Conservation (phyloP, 2,797 vertebrate genomes). For the Acanthurus tractus region DNA sequence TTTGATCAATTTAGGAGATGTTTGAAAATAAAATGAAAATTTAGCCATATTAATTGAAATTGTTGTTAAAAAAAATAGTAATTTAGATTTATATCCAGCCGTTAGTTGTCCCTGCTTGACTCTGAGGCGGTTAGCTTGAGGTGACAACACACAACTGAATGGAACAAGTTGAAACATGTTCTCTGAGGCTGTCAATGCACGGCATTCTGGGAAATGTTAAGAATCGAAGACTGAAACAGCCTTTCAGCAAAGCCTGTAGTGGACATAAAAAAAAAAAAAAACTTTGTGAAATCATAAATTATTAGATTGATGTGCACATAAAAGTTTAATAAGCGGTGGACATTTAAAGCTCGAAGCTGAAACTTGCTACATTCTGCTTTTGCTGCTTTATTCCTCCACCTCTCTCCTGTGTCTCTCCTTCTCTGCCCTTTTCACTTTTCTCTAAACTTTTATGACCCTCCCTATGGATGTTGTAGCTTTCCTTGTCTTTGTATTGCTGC, state of each 20-base stretch:
- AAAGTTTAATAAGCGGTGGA: not conserved
- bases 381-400: not conserved
- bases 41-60: too few relatives aligned
- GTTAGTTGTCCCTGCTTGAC: not conserved
- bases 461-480: not conserved
- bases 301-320: not conserved
- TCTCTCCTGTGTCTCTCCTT: too few relatives aligned
- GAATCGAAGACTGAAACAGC: not conserved
- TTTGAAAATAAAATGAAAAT: too few relatives aligned
- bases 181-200: not conserved
- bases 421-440: not conserved
- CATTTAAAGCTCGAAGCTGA: not conserved
- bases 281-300: not conserved
- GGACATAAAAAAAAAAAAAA: not conserved
- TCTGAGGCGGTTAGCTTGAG: not conserved
- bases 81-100: too few relatives aligned
- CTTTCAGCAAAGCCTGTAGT: too few relatives aligned
- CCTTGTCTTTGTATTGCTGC: not conserved
- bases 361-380: not conserved
- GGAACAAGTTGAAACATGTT: not conserved
- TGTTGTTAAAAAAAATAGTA: too few relatives aligned
- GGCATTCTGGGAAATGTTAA: not conserved
- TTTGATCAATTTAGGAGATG: not conserved
- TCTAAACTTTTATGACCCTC: not conserved
- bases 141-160: not conserved